Percentiles rank a stretch among this genome's conserved stretches.
Evolutionary conservation across 2,888 invertebrate species (phyloP).

Genomic region (Drosophila borborema): DNA sequence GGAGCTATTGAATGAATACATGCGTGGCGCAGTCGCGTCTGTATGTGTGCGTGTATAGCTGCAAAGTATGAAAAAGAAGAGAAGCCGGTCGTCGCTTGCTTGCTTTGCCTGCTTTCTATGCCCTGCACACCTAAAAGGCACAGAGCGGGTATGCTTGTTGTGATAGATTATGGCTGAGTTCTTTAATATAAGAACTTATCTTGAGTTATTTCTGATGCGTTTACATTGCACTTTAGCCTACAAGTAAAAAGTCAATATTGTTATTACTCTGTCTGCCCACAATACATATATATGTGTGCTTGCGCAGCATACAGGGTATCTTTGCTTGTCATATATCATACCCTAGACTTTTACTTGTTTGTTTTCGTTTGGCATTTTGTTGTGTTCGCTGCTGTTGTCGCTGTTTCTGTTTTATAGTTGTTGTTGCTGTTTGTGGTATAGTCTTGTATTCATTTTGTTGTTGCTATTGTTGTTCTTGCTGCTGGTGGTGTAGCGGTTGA

Average conservation of each 20-base stretch:
- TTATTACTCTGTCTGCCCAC: background rate
- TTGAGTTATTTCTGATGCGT: background rate
- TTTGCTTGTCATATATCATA: background rate
- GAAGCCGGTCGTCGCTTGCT: constrained; percentile 47
- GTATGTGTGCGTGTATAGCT: constrained; percentile 9
- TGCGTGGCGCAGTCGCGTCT: constrained; percentile 22
- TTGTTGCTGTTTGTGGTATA: background rate
- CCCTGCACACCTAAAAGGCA: background rate
- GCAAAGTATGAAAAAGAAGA: constrained; percentile 39
- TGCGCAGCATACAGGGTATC: background rate
- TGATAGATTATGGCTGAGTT: no score
- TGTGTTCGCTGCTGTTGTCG: constrained; percentile 23
- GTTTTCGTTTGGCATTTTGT: constrained; percentile 33
- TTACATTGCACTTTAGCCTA: background rate
- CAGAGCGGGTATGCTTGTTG: background rate
- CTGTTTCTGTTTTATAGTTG: constrained; percentile 15
- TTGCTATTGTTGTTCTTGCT: constrained; percentile 20
- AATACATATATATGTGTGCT: background rate
- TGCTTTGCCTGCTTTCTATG: constrained; percentile 37
- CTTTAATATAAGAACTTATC: background rate
- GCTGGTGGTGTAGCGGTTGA: constrained; percentile 7
- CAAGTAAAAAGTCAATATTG: background rate
- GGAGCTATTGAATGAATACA: constrained; percentile 17
- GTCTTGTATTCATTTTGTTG: constrained; percentile 16
- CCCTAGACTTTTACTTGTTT: constrained; percentile 15